A percentile compares a stretch with the other conserved stretches of the same genome.
These are phyloP conservation scores for Nerophis lumbriciformis DNA, from an alignment of 2,113 vertebrate species.

Conservation along the genomic window DNA sequence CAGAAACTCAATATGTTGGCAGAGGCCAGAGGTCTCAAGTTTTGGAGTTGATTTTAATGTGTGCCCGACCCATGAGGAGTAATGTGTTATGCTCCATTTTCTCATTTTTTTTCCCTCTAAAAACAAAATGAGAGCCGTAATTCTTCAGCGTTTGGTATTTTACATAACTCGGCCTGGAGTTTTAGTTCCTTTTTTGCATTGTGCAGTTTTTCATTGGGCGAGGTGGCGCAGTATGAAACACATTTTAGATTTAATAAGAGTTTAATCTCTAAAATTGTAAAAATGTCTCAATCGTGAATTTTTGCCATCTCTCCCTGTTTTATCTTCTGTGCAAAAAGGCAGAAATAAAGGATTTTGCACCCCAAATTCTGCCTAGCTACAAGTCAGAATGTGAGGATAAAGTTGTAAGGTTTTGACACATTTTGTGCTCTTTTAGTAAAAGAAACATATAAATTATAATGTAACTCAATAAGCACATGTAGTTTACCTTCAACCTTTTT, in stretches of 20 bases:
- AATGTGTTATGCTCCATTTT: background rate
- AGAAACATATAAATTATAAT: too few species aligned
- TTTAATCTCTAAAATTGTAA: too few species aligned
- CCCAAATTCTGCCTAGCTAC: background rate
- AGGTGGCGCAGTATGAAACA: too few species aligned
- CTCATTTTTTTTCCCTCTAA: background rate
- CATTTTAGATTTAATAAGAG: too few species aligned
- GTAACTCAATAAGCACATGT: too few species aligned
- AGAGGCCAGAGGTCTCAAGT: constrained; percentile 23
- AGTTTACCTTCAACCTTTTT: too few species aligned
- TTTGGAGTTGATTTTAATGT: constrained; percentile 4
- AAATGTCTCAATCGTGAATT: too few species aligned
- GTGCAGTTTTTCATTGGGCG: background rate
- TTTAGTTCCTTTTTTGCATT: background rate
- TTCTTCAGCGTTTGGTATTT: background rate
- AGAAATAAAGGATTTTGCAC: background rate
- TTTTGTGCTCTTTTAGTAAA: too few species aligned
- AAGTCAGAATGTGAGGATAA: background rate
- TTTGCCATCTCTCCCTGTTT: background rate
- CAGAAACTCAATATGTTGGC: constrained; percentile 56
- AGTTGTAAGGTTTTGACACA: too few species aligned
- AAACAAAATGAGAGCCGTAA: constrained; percentile 8
- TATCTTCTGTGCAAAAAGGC: background rate
- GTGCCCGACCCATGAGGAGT: background rate
- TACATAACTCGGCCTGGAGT: background rate